Evolutionary conservation across 2,888 invertebrate species (phyloP), one percentile per base, ranked within the genome.

Genomic region (Asteroscopus sphinx): DNA sequence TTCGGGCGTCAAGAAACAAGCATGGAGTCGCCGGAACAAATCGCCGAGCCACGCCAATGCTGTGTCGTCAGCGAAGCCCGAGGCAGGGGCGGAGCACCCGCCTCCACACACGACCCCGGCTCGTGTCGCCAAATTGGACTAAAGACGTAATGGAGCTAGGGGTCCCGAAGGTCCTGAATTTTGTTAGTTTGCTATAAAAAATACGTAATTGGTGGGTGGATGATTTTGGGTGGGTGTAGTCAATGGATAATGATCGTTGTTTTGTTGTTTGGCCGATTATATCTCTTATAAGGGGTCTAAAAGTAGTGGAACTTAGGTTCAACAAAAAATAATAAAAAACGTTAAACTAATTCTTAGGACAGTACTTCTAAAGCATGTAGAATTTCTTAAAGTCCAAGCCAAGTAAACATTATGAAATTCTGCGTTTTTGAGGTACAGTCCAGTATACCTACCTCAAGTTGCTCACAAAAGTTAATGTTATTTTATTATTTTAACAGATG

Each of bases 71-170:
- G 73, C 77, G 73, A 59, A 81, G 86, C 83, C 84, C 78, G 68
- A 79, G 85, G 88, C 82, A 58, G 79, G 81, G 88, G 87, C 85
- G 86, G 86, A 80, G 85, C 81, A 60, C 75, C 72, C 78, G 81
- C 81, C 79, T 74, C 60, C 67, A 68, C 82, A 78, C 81, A 74
- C 76, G 81, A 71, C 82, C 68, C 59, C 55, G 25, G 42, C 63
- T 49, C 62, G 69, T 76, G 75, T 73, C 75, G 44, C 73, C 58
- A 66, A 66, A 68, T 74, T 74, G 69, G 59, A 58, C 67, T 30
- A 51, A 54, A 66, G 63, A 72, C 53, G 59, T 66, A 61, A 65
- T 70, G 46, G 65, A 46, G 41, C 48, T 33, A n/a, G 51, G 56
- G 46, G 52, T 30, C 57, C 47, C 48, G 16, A 13, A 57, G 67